Base-by-base conservation (phyloP, 1,140 invertebrate genomes). In the Hylaeus anthracinus region DNA sequence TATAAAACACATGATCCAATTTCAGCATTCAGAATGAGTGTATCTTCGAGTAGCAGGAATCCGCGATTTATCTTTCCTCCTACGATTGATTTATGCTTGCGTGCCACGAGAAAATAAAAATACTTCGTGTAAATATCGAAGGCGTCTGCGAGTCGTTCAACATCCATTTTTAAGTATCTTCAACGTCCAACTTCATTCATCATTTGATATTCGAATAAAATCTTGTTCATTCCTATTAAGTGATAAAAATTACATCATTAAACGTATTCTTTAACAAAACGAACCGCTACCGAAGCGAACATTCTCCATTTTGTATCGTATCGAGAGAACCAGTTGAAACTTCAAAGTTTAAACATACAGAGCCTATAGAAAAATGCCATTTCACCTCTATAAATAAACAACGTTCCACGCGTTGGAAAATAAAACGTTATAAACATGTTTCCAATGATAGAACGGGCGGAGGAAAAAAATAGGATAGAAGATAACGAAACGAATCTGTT, bases 91-190 rank as follows among this genome's bases (percentile, higher is more conserved):
- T 67, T 61, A 80, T 43, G 39, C 8, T 1, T 4, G 14, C n/a
- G 5, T 74, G 60, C 66, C 63, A 41, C 3, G 61, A 15, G 9
- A 9, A 15, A 10, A 26, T 66, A 51, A 41, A 8, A 80, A 75
- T 75, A 67, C 51, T 15, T 12, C 3, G 37, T n/a, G 37, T 41
- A 67, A 75, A 75, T 75, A 69, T 75, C 61, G 45, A 67, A 67
- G 72, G 15, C 15, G 39, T 12, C 78, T 51, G 37, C 43, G 8
- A 6, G 9, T 58, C 53, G 26, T 45, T 58, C 37, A 12, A 5
- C 12, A 5, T 43, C 6, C 5, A 43, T 71, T 64, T 71, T 45
- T 10, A 64, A 71, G 45, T 43, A 14, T 43, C 45, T 58, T 5
- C 26, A 26, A 26, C 26, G 26, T 26, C 26, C 26, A 26, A 26